phyloP scores from a whole-genome alignment of 2,113 vertebrate species.

The Apteryx mantelli region DNA sequence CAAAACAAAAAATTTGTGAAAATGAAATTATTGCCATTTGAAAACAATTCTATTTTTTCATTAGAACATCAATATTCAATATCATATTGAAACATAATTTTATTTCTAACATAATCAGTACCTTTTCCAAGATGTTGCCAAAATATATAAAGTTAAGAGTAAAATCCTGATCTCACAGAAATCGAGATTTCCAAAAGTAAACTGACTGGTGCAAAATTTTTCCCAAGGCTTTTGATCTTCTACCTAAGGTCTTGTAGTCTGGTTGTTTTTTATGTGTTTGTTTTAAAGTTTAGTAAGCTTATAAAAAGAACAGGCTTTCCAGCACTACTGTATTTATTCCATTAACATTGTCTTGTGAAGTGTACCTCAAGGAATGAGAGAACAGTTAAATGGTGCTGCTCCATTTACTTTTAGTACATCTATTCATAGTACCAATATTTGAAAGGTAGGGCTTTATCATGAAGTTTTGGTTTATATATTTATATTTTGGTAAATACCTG shows the following conservation, averaged over 20 bases:
- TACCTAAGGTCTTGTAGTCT: background rate
- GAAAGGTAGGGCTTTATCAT: background rate
- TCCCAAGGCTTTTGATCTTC: background rate
- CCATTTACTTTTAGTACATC: background rate
- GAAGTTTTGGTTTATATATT: background rate
- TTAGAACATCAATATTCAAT: background rate
- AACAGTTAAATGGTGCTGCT: background rate
- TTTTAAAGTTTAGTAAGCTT: background rate
- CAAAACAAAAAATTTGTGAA: background rate
- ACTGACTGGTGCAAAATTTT: background rate
- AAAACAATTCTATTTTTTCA: background rate
- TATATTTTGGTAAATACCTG: background rate
- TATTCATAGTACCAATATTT: background rate
- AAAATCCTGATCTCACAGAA: background rate
- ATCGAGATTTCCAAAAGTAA: background rate
- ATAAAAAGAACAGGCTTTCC: background rate
- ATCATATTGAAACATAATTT: background rate
- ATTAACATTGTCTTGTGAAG: rapidly evolving
- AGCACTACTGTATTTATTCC: background rate
- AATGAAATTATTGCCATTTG: background rate
- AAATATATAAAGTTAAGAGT: background rate
- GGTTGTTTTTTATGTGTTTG: background rate
- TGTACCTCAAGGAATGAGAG: background rate
- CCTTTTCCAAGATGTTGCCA: background rate
- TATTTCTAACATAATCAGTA: background rate